Base-by-base conservation (phyloP, 2,888 invertebrate genomes). In the Anthophora plumipes region DNA sequence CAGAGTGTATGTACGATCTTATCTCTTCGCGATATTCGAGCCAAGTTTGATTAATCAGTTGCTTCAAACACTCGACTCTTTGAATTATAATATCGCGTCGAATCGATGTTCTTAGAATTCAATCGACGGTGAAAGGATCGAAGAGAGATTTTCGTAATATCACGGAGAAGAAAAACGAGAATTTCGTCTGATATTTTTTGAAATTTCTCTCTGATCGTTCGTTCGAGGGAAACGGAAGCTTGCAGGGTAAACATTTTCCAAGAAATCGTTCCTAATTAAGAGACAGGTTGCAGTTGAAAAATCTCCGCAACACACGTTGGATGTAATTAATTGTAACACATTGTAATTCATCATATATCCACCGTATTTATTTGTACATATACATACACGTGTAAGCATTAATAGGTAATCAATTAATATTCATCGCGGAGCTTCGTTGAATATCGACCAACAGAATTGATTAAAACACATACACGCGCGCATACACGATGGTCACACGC, bases 301-400 rank as follows among this genome's bases (percentile, higher is more conserved):
- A 50, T 37, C 46, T 11, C 5, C 46, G n/a, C n/a, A n/a, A 25
- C 17, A 31, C 31, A 6, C 60, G n/a, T 54, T 20, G 17, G 37
- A 39, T 54, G 31, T 63, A 43, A 63, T 54, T 46, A 64, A 20
- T 39, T 14, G 43, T 57, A 17, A 39, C 11, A n/a, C 20, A 4
- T 2, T 20, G 5, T 57, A 46, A 22, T 59, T 20, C n/a, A 25
- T 25, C 54, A 37, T 54, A 12, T 54, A 12, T 14, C 20, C n/a
- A 12, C 9, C n/a, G 7, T 25, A 52, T 41, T 39, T 48, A 75
- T 61, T 46, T 41, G 48, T 55, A 60, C 37, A 46, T 68, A 43
- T 6, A 37, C 25, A 22, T 20, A n/a, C 17, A 12, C 4, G 5
- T 20, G n/a, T 7, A 37, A 1, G 25, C 20, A 9, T 41, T 31